phyloP scores from a whole-genome alignment of 2,113 vertebrate species.

The Paramormyrops kingsleyae region DNA sequence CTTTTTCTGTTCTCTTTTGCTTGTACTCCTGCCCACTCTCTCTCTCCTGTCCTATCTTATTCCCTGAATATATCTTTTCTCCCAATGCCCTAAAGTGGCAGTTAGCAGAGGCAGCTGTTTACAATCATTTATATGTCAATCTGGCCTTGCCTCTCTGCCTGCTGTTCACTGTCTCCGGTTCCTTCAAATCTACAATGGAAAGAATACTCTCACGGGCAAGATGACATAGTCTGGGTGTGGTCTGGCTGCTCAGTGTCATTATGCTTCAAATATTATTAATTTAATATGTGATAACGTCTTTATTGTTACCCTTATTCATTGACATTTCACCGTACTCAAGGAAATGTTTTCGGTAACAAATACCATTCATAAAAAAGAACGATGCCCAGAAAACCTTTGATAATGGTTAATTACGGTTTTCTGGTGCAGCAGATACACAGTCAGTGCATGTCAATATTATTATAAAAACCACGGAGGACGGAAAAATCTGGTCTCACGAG shows the following conservation, averaged over 20 bases:
- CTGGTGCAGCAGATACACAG: neutral
- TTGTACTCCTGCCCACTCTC: conserved; percentile 16
- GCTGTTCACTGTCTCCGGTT: conserved; percentile 14
- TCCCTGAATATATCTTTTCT: conserved; percentile 34
- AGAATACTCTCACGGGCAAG: neutral
- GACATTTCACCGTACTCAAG: neutral
- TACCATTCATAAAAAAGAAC: neutral
- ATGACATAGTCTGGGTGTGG: neutral
- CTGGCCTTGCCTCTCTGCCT: conserved; percentile 33
- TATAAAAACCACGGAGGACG: neutral
- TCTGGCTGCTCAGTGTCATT: neutral
- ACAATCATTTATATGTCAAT: conserved; percentile 62
- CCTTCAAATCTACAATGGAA: conserved; percentile 2
- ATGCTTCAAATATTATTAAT: neutral
- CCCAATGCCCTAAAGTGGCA: conserved; percentile 52
- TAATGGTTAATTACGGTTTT: neutral
- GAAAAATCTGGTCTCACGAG: conserved; percentile 4
- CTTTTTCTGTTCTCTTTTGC: neutral
- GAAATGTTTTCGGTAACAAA: neutral
- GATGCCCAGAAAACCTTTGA: neutral
- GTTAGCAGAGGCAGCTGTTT: conserved; percentile 63
- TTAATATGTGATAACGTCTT: neutral
- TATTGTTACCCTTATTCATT: neutral
- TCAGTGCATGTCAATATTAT: conserved; percentile 2
- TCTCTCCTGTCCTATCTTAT: conserved; percentile 37